Evolutionary conservation across 2,113 vertebrate species (phyloP).

Genomic region (Cathartes aura): DNA sequence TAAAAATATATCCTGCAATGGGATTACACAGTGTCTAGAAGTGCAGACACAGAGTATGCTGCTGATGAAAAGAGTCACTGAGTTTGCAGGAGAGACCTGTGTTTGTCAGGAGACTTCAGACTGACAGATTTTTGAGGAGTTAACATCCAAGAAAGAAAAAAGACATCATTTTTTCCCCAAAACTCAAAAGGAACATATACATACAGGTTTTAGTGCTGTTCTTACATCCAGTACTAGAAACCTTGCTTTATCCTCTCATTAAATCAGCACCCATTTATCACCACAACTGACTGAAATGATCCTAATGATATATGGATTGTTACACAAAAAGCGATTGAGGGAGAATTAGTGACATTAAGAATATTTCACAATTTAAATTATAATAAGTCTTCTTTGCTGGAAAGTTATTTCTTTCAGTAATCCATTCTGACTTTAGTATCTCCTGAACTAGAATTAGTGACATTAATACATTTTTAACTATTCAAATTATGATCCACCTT

Average conservation of each 20-base stretch:
- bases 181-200: not conserved
- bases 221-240: not conserved
- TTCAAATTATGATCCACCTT: not conserved
- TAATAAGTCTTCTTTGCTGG: not conserved
- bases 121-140: not conserved
- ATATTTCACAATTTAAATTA: constrained; percentile 11
- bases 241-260: not conserved
- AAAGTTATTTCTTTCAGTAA: constrained; percentile 19
- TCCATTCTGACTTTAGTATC: constrained; percentile 2
- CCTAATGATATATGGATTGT: not conserved
- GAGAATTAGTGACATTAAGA: not conserved
- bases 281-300: not conserved
- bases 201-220: not conserved
- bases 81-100: not conserved
- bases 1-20: not conserved
- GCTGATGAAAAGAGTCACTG: not conserved
- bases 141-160: not conserved
- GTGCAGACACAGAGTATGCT: not conserved
- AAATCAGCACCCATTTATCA: not conserved
- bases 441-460: constrained; percentile 1
- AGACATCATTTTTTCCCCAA: not conserved
- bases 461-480: constrained; percentile 7
- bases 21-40: not conserved
- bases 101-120: not conserved
- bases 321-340: not conserved